Evolutionary conservation across 2,797 vertebrate species (phyloP), one percentile per base, ranked within the genome.

Genomic region (Falco berigora): DNA sequence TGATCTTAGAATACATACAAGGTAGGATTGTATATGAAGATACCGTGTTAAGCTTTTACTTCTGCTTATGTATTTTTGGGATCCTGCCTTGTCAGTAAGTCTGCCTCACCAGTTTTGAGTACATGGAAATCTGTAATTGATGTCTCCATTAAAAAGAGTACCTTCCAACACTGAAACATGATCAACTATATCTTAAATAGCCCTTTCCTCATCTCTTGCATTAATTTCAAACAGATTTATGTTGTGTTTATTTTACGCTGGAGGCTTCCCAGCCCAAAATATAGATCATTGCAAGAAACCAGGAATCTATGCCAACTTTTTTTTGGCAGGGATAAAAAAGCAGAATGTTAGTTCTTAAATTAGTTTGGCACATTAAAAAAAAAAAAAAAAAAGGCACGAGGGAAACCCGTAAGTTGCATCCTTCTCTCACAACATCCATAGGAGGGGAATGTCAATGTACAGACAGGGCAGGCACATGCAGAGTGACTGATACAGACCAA

Each of bases 301-400:
- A 73, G 5, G 3, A 69, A 90, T 71, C 50, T 66, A 66, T 7
- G 14, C 47, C n/a, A 66, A 40, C 8, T 19, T 50, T 28, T 64
- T 55, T 68, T 79, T 44, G 42, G 42, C 42, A 18, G 42, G 42
- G 42, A 85, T 34, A 61, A 69, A 93, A 86, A 80, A 86, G 59
- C 80, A 90, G 56, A 72, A 85, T 64, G 59, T 83, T 81, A 85
- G 61, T 83, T 91, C 68, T 97, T 96, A 96, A 93, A 94, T 90
- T 92, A 93, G 21, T 88, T 78, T 94, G 75, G 32, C 81, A 78
- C 13, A 24, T 56, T 10, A 22, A 79, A 80, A 64, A 44, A 50
- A 62, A 44, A 44, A 50, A 62, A 44, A 53, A 49, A 59, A 50
- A 40, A 73, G 36, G 27, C 62, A 34, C 4, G 10, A 40, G 30